These are phyloP conservation scores for Hippopotamus amphibius DNA, from an alignment of 2,113 vertebrate species.

Conservation along the genomic window DNA sequence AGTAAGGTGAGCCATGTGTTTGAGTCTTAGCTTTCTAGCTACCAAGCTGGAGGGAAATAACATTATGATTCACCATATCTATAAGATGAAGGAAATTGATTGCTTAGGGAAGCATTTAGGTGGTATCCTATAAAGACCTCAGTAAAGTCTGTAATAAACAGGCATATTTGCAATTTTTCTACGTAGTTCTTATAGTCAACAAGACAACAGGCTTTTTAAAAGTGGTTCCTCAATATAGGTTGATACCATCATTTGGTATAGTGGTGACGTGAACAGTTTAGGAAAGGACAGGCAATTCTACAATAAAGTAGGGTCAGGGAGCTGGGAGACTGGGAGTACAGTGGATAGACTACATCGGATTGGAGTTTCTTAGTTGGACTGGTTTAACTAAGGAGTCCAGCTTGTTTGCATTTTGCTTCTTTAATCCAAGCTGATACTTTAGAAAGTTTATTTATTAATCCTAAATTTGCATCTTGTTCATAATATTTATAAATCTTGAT, in stretches of 20 bases:
- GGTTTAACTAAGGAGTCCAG: background rate
- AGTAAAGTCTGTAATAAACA: background rate
- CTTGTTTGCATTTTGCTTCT: background rate
- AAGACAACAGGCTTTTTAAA: background rate
- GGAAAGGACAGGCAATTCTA: background rate
- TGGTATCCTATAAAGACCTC: background rate
- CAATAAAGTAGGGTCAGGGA: background rate
- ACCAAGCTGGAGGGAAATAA: background rate
- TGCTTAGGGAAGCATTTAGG: background rate
- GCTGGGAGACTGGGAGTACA: background rate
- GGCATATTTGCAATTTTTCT: background rate
- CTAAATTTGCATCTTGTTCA: slow-evolving; percentile 41
- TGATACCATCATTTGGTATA: background rate
- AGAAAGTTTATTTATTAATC: slow-evolving; percentile 17
- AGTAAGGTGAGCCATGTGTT: background rate
- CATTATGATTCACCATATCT: background rate
- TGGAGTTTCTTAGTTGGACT: background rate
- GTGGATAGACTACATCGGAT: background rate
- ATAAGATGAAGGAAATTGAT: background rate
- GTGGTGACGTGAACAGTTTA: background rate
- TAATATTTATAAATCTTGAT: slow-evolving; percentile 17
- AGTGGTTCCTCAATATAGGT: background rate
- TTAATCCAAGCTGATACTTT: background rate
- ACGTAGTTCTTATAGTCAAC: background rate
- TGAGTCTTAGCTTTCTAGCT: background rate